Percentiles rank a stretch among this genome's conserved stretches.
Evolutionary conservation across 2,113 vertebrate genomes (phyloP).

Genomic region (Takifugu flavidus): DNA sequence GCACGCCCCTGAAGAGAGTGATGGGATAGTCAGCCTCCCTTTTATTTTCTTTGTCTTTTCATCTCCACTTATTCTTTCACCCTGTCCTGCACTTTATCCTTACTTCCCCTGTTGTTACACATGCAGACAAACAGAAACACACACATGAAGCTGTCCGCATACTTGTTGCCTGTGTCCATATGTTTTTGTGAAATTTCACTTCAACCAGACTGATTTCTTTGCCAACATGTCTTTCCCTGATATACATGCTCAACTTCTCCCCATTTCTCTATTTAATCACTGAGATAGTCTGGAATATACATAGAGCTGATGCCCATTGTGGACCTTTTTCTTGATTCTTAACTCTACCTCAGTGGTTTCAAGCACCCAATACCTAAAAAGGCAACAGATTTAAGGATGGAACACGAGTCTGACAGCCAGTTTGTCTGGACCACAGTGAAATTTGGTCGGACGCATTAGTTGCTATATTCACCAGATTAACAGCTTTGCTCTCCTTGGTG

Average conservation of each 20-base stretch:
- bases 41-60: neutral
- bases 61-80: conserved; percentile 17
- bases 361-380: neutral
- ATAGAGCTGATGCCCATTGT: conserved; percentile 14
- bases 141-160: too few relatives aligned
- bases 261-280: neutral
- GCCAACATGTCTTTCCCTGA: neutral
- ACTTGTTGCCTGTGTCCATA: neutral
- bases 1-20: conserved; percentile 66
- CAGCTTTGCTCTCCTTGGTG: conserved; percentile 40
- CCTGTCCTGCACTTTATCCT: conserved; percentile 20
- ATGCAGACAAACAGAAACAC: neutral
- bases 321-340: conserved; percentile 7
- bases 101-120: conserved; percentile 63
- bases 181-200: conserved; percentile 13
- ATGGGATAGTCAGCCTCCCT: conserved; percentile 28
- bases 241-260: conserved; percentile 3
- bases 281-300: conserved; percentile 12
- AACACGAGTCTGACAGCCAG: neutral
- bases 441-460: conserved; percentile 45
- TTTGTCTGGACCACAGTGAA: conserved; percentile 41
- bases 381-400: neutral
- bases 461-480: conserved; percentile 44
- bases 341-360: neutral
- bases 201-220: conserved; percentile 29